phyloP scores from a whole-genome alignment of 2,113 vertebrate genomes.

The Motacilla alba region DNA sequence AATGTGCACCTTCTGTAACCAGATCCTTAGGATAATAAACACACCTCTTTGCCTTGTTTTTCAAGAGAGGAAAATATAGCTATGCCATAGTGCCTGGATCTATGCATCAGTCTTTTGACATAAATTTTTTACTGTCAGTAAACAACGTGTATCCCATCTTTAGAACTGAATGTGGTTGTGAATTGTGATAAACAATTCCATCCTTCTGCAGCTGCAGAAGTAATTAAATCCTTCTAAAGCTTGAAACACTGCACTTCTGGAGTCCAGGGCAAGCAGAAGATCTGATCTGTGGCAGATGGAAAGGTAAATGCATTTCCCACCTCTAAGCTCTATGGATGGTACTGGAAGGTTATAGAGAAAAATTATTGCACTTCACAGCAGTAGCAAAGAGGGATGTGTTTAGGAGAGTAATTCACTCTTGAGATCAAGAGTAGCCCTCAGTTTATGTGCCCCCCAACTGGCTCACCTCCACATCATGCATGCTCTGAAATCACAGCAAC shows the following conservation, averaged over 20 bases:
- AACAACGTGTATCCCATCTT: not conserved
- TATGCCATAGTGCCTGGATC: not conserved
- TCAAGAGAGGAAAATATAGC: not conserved
- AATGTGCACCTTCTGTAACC: fast-evolving
- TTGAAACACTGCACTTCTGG: fast-evolving
- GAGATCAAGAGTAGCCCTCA: not conserved
- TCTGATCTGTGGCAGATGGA: not conserved
- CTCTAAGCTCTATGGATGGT: not conserved
- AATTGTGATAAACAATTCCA: not conserved
- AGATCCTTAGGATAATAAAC: not conserved
- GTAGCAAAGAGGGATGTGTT: not conserved
- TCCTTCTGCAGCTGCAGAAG: not conserved
- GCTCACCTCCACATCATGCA: not conserved
- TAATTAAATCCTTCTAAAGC: not conserved
- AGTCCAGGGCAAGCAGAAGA: not conserved
- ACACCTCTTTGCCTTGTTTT: not conserved
- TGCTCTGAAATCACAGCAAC: fast-evolving
- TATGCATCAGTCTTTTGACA: not conserved
- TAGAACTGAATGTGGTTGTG: not conserved
- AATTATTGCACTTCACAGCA: not conserved
- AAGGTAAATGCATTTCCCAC: not conserved
- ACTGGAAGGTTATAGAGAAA: not conserved
- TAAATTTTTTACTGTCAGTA: not conserved
- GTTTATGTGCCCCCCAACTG: fast-evolving
- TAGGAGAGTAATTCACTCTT: not conserved